Evolutionary conservation across 35 echinoderm and acorn worm species (phyloP).

Genomic region (Hemicentrotus pulcherrimus): DNA sequence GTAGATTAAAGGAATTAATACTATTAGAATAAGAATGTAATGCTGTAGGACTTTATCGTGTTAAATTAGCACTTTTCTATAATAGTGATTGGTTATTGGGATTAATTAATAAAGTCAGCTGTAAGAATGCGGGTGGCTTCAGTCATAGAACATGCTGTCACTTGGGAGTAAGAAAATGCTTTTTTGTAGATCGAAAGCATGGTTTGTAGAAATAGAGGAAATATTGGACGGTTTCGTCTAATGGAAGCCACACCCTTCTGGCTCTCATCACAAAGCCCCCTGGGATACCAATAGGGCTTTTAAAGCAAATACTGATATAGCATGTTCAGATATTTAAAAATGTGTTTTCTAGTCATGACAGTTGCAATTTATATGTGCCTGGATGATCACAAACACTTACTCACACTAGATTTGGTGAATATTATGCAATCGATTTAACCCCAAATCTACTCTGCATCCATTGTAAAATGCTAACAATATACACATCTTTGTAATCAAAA

Average conservation of each 20-base stretch:
- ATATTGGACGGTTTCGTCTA: background rate
- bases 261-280: background rate
- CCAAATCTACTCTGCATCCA: background rate
- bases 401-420: background rate
- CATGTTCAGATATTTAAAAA: background rate
- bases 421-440: background rate
- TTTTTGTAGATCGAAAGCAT: background rate
- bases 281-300: background rate
- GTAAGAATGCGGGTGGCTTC: too few relatives aligned
- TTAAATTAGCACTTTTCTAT: background rate
- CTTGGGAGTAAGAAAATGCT: background rate
- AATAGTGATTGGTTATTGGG: background rate
- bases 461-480: conserved; percentile 19
- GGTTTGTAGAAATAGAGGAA: background rate
- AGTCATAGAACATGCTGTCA: background rate
- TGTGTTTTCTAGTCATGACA: background rate
- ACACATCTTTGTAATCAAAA: conserved; percentile 40
- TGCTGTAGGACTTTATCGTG: too few relatives aligned
- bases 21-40: too few relatives aligned
- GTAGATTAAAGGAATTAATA: background rate
- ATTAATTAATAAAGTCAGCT: background rate
- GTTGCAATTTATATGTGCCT: background rate
- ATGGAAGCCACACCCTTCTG: background rate
- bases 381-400: background rate
- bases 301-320: background rate